Evolutionary conservation across 30 jellyfish, hydroid and myxozoan genomes (phyloP).

Genomic region (Nemopilema nomurai): DNA sequence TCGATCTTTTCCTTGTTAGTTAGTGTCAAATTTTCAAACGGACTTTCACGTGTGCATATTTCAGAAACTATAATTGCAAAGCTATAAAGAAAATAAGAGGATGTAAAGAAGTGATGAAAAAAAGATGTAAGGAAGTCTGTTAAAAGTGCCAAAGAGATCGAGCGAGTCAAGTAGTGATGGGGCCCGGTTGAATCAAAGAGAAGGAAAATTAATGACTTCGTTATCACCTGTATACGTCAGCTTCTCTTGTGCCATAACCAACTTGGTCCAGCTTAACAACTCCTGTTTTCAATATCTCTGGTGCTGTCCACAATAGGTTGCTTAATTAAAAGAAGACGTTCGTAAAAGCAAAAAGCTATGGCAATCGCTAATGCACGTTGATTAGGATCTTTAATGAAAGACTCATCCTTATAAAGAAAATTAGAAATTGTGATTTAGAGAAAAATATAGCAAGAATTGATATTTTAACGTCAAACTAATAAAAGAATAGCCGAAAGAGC

Average conservation of each 20-base stretch:
- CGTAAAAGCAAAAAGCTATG: not conserved
- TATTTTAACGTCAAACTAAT: not conserved
- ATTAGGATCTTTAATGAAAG: not conserved
- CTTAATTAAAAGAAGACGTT: slow-evolving; percentile 43
- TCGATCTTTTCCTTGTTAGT: slow-evolving; percentile 71
- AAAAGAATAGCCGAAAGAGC: not conserved
- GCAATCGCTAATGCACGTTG: not conserved
- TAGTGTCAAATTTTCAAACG: slow-evolving; percentile 70
- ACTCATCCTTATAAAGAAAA: not conserved
- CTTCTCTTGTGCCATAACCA: slow-evolving; percentile 94
- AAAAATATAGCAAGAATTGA: no score
- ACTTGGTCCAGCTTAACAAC: slow-evolving; percentile 89
- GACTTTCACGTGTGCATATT: slow-evolving; percentile 81
- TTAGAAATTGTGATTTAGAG: not conserved
- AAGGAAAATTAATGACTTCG: no score
- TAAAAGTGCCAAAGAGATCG: no score
- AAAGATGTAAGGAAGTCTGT: not conserved
- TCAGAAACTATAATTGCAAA: slow-evolving; percentile 87
- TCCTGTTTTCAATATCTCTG: slow-evolving; percentile 92
- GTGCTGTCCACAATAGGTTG: slow-evolving; percentile 94
- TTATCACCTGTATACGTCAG: slow-evolving; percentile 95
- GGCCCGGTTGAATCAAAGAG: no score
- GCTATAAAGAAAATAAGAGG: slow-evolving; percentile 41
- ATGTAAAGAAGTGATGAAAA: not conserved
- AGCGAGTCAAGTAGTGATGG: no score